Evolutionary conservation across 1,140 invertebrate species (phyloP).

Genomic region (Drosophila triauraria): DNA sequence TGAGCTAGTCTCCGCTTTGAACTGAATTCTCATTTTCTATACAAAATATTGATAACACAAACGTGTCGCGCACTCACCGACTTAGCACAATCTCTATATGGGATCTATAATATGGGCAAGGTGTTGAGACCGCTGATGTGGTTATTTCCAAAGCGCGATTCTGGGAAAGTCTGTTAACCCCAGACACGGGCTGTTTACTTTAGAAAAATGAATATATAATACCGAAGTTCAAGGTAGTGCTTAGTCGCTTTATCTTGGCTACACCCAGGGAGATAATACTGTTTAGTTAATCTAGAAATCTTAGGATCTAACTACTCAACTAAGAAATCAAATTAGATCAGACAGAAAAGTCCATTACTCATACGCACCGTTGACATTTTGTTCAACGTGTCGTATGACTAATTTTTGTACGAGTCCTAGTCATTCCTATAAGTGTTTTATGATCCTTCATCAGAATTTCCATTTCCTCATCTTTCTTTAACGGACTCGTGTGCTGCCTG

Average conservation of each 20-base stretch:
- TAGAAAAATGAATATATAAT: background rate
- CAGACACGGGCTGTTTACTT: background rate
- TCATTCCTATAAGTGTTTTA: background rate
- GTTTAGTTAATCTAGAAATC: too few relatives aligned
- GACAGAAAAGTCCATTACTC: slow-evolving; percentile 14
- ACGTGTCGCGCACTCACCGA: slow-evolving; percentile 13
- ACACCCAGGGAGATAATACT: too few relatives aligned
- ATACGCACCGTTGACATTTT: slow-evolving; percentile 21
- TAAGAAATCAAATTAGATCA: background rate
- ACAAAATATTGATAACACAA: slow-evolving; percentile 35
- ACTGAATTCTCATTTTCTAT: background rate
- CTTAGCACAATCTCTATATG: background rate
- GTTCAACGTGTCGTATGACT: slow-evolving; percentile 17
- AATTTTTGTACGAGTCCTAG: slow-evolving; percentile 2
- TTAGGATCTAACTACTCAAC: too few relatives aligned
- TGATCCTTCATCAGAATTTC: slow-evolving; percentile 19
- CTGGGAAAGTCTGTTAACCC: slow-evolving; percentile 17
- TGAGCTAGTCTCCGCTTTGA: slow-evolving; percentile 25
- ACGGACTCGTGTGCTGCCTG: slow-evolving; percentile 26
- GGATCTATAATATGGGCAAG: background rate
- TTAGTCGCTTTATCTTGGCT: background rate
- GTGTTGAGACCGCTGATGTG: slow-evolving; percentile 10
- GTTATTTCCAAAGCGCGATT: slow-evolving; percentile 8
- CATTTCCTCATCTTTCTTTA: slow-evolving; percentile 30
- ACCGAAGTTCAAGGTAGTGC: background rate